Evolutionary conservation across 2,113 vertebrate genomes (phyloP), one percentile per base, ranked within the genome.

Genomic region (Accipiter cooperii): DNA sequence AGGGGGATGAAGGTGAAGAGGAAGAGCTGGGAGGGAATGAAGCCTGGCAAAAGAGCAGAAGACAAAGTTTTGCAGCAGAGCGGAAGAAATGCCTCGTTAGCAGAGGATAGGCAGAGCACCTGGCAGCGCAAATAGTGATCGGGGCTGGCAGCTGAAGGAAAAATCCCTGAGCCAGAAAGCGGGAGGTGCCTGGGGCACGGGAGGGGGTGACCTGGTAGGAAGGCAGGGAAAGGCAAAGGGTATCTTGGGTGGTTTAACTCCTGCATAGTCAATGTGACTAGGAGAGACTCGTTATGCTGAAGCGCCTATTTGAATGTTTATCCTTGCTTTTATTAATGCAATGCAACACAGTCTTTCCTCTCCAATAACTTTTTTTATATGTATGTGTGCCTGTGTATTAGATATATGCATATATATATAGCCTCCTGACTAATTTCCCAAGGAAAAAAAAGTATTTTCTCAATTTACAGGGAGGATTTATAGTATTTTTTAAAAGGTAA

Each of bases 31-130:
- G n/a, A 89, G 36, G 52, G 73, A 65, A n/a, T 4, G 22, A 89
- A 82, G 12, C 52, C 64, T 93, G 77, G 20, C 80, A 89, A 84
- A 90, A 77, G 8, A 90, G n/a, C 33, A 66, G 47, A 58, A 86
- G 29, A 61, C 9, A 5, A 84, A 60, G 28, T 31, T 95, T 79
- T 91, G 26, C 84, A 94, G 63, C 44, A 20, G 55, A 93, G 85
- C 46, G 81, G 90, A 89, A 91, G 87, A 88, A 69, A 80, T 70
- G 33, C 25, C 85, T 95, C 0, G 1, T 96, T 94, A 96, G 85
- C 87, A 90, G 78, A 83, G 79, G 75, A 47, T 47, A 34, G 63
- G 82, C 84, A 83, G 90, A 88, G 63, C 54, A 54, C 82, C 84
- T 74, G 78, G 91, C 84, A 96, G 75, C 2, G 2, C 66, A 85